Conservation (phyloP, 2,888 invertebrate genomes). For the Dichetophora obliterata region DNA sequence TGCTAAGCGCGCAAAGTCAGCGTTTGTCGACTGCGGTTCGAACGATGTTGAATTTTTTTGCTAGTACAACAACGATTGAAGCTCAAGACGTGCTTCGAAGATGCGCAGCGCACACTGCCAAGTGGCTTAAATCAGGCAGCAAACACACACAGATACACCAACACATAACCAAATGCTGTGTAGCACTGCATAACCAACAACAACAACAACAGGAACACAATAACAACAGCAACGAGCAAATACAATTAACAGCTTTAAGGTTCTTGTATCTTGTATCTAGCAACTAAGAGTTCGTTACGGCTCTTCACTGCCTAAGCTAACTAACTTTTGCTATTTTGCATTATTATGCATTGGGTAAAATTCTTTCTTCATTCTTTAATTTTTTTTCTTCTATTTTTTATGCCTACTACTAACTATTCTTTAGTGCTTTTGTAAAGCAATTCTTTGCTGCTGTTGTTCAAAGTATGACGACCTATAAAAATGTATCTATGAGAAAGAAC, state of each 20-base stretch:
- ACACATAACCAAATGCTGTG: too few species aligned
- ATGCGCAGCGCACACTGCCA: slow-evolving; percentile 5
- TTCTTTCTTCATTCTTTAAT: neutral
- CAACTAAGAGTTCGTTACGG: neutral
- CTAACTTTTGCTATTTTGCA: slow-evolving; percentile 27
- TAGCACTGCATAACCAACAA: too few species aligned
- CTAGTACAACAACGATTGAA: neutral
- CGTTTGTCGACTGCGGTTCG: slow-evolving; percentile 18
- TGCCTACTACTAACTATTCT: neutral
- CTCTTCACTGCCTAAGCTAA: neutral
- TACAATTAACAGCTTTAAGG: slow-evolving; percentile 4
- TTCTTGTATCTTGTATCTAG: slow-evolving; percentile 8
- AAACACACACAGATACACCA: slow-evolving; percentile 17
- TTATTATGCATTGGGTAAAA: slow-evolving; percentile 8
- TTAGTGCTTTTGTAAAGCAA: slow-evolving; percentile 10
- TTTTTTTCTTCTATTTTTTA: neutral
- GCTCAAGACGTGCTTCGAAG: slow-evolving; percentile 33
- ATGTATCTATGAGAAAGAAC: slow-evolving; percentile 29
- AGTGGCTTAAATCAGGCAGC: slow-evolving; percentile 20
- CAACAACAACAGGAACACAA: too few species aligned
- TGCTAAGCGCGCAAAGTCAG: slow-evolving; percentile 20
- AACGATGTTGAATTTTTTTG: neutral
- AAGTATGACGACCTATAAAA: slow-evolving; percentile 43
- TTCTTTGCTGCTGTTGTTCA: slow-evolving; percentile 15
- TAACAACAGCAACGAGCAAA: too few species aligned